A percentile compares a stretch with the other conserved stretches of the same genome.
These are phyloP conservation scores for Microplitis manilae DNA, from an alignment of 2,888 invertebrate genomes.

Conservation along the genomic window DNA sequence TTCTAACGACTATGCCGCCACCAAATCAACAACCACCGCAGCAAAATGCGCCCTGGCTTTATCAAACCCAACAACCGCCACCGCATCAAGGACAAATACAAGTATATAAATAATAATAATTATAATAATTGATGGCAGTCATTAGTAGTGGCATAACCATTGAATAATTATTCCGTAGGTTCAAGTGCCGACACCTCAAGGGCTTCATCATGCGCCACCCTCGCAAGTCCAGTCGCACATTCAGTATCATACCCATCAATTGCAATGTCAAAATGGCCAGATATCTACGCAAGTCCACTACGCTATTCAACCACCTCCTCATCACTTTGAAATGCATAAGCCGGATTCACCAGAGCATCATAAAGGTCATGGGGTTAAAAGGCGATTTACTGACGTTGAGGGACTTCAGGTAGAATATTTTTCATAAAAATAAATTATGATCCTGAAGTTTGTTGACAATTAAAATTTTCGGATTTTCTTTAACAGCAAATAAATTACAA, in stretches of 20 bases:
- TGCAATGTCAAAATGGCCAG: slow-evolving; percentile 70
- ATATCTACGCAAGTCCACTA: slow-evolving; percentile 67
- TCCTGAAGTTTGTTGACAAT: too few relatives aligned
- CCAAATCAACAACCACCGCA: slow-evolving; percentile 60
- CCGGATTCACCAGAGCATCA: slow-evolving; percentile 65
- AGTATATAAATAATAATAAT: slow-evolving; percentile 48
- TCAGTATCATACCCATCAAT: slow-evolving; percentile 67
- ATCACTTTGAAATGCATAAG: slow-evolving; percentile 62
- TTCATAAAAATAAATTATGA: not conserved
- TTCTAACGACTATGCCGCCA: slow-evolving; percentile 67
- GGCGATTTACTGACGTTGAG: slow-evolving; percentile 68
- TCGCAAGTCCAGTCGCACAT: slow-evolving; percentile 66
- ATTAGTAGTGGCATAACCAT: too few relatives aligned
- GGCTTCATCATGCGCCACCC: slow-evolving; percentile 61
- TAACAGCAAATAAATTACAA: not conserved
- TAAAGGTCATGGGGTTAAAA: slow-evolving; percentile 66
- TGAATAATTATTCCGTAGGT: slow-evolving; percentile 46
- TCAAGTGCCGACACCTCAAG: slow-evolving; percentile 59
- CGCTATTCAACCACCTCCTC: slow-evolving; percentile 64
- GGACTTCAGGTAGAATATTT: slow-evolving; percentile 60
- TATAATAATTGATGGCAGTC: too few relatives aligned
- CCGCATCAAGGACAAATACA: slow-evolving; percentile 64
- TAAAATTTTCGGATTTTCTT: not conserved
- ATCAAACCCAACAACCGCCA: slow-evolving; percentile 62
- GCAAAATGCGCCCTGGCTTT: slow-evolving; percentile 68